Conservation (phyloP, 2,113 vertebrate species). For the Dasyurus viverrinus region DNA sequence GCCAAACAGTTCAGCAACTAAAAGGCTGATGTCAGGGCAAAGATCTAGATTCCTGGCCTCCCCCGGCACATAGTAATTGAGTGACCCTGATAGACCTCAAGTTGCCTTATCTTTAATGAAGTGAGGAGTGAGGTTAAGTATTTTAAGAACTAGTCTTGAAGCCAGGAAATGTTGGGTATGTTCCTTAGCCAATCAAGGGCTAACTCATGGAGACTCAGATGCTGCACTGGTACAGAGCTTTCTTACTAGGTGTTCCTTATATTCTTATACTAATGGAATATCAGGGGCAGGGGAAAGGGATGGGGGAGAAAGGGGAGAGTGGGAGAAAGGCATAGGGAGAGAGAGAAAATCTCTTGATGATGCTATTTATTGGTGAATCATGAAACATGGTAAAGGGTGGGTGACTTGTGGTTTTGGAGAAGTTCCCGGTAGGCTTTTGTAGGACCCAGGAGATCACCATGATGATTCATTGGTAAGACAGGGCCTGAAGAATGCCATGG, state of each 20-base stretch:
- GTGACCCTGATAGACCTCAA: too few relatives aligned
- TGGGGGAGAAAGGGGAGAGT: too few relatives aligned
- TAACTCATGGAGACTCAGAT: background rate
- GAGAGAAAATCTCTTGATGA: background rate
- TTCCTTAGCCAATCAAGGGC: too few relatives aligned
- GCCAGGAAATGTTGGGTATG: background rate
- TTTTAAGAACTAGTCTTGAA: background rate
- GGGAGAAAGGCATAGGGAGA: too few relatives aligned
- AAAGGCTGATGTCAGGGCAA: background rate
- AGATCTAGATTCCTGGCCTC: background rate
- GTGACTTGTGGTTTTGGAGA: background rate
- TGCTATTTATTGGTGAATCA: background rate
- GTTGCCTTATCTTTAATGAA: background rate
- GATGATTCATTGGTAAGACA: background rate
- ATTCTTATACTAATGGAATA: background rate
- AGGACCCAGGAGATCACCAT: background rate
- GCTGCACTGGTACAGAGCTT: background rate
- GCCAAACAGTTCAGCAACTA: background rate
- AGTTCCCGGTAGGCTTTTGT: background rate
- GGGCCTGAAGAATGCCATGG: background rate
- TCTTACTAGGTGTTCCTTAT: background rate
- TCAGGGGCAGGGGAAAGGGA: rapidly evolving
- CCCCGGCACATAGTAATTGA: too few relatives aligned
- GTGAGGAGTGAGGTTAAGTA: background rate
- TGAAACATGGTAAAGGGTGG: background rate